A percentile compares a stretch with the other conserved stretches of the same genome.
These are phyloP conservation scores for Desoria tigrina DNA, from an alignment of 2,888 invertebrate genomes.

Conservation along the genomic window DNA sequence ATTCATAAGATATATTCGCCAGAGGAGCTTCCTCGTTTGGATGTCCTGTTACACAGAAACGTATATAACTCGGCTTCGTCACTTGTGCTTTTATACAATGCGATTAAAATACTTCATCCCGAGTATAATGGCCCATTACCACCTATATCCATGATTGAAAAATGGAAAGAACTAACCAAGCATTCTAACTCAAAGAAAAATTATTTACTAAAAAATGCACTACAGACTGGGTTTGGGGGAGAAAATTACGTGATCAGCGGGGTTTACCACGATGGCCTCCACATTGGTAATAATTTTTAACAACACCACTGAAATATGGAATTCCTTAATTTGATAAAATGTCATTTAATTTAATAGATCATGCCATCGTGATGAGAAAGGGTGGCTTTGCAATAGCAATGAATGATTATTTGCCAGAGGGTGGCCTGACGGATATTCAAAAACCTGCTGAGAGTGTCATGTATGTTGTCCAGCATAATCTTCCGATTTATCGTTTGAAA, in stretches of 20 bases:
- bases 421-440: slow-evolving; percentile 59
- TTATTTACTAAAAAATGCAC: slow-evolving; percentile 59
- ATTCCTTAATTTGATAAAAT: slow-evolving; percentile 6
- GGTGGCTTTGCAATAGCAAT: slow-evolving; percentile 62
- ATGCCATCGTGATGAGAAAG: slow-evolving; percentile 61
- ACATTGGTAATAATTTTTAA: slow-evolving; percentile 61
- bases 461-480: slow-evolving; percentile 57
- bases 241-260: slow-evolving; percentile 62
- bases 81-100: slow-evolving; percentile 63
- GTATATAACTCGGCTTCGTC: not conserved
- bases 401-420: slow-evolving; percentile 42
- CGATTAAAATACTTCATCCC: slow-evolving; percentile 60
- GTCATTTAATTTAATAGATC: slow-evolving; percentile 57
- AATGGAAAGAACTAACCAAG: slow-evolving; percentile 54
- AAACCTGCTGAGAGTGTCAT: slow-evolving; percentile 58
- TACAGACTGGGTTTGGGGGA: slow-evolving; percentile 65
- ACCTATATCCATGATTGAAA: slow-evolving; percentile 56
- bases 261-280: slow-evolving; percentile 62
- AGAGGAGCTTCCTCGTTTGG: slow-evolving; percentile 58
- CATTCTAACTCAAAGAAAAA: slow-evolving; percentile 52
- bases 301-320: no score
- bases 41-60: slow-evolving; percentile 55
- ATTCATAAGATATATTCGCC: slow-evolving; percentile 61
- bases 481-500: not conserved
- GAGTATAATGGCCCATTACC: slow-evolving; percentile 58